These are phyloP conservation scores for Enteromius fasciolatus DNA, from an alignment of 2,797 vertebrate species.

Conservation along the genomic window DNA sequence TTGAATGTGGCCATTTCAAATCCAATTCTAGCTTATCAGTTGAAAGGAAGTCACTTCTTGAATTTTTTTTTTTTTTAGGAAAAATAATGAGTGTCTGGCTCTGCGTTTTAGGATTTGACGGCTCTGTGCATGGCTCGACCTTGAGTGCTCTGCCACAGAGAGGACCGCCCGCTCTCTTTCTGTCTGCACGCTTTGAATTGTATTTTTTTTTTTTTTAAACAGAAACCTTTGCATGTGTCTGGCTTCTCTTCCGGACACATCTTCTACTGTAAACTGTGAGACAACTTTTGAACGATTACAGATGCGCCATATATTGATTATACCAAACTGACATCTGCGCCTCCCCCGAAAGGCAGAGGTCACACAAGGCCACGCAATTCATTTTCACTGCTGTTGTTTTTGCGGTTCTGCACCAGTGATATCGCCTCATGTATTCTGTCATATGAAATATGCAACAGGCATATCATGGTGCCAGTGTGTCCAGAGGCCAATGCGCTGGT, in stretches of 20 bases:
- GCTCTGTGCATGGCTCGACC: slow-evolving; percentile 2
- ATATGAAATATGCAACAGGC: slow-evolving; percentile 41
- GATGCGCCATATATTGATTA: slow-evolving; percentile 23
- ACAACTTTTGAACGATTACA: slow-evolving; percentile 17
- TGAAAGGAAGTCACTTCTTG: background rate
- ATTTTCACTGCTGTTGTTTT: slow-evolving; percentile 25
- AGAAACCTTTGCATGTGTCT: background rate
- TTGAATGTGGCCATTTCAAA: no score
- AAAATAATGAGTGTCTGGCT: background rate
- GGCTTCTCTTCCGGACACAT: background rate
- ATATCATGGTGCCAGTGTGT: slow-evolving; percentile 13
- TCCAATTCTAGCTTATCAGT: background rate
- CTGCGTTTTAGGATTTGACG: slow-evolving; percentile 10
- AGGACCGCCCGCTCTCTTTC: background rate
- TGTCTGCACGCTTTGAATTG: background rate
- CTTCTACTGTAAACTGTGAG: background rate
- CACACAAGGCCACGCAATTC: slow-evolving; percentile 17
- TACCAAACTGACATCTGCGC: background rate
- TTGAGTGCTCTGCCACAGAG: slow-evolving; percentile 3
- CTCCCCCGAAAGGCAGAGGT: background rate
- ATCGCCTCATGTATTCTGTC: slow-evolving; percentile 26
- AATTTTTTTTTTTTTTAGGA: background rate
- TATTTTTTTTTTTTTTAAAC: background rate
- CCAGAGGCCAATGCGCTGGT: slow-evolving; percentile 6
- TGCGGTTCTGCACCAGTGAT: slow-evolving; percentile 11